A percentile compares a stretch with the other conserved stretches of the same genome.
phyloP scores from a whole-genome alignment of 2,797 vertebrate species.

The Pseudochromis fuscus region DNA sequence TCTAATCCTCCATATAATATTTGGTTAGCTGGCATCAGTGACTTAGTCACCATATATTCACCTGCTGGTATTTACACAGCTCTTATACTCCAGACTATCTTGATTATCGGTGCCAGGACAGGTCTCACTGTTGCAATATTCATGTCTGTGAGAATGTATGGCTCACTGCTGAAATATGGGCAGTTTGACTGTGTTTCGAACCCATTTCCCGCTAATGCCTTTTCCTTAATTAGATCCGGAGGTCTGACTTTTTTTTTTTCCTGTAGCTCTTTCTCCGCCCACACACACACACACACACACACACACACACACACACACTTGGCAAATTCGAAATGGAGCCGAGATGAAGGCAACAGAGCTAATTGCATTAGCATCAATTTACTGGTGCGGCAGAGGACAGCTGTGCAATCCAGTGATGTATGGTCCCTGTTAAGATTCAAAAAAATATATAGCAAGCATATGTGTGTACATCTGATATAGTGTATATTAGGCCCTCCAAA shows the following conservation, averaged over 20 bases:
- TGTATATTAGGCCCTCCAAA: constrained; percentile 46
- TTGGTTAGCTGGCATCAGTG: constrained; percentile 29
- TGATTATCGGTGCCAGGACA: constrained; percentile 59
- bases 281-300: constrained; percentile 18
- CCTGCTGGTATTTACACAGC: constrained; percentile 54
- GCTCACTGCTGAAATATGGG: constrained; percentile 69
- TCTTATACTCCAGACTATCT: constrained; percentile 48
- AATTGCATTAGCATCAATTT: constrained; percentile 86
- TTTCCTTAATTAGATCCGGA: constrained; percentile 79
- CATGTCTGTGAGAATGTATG: constrained; percentile 67
- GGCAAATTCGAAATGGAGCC: constrained; percentile 62
- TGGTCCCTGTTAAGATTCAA: constrained; percentile 35
- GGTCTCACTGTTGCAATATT: constrained; percentile 70
- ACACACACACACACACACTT: constrained; percentile 18
- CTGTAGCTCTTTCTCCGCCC: constrained; percentile 33
- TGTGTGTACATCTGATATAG: constrained; percentile 27
- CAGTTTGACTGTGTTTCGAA: constrained; percentile 70
- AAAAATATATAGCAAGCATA: constrained; percentile 28
- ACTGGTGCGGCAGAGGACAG: constrained; percentile 77
- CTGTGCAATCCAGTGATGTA: constrained; percentile 70
- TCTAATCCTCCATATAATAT: constrained; percentile 35
- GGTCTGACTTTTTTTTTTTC: constrained; percentile 65
- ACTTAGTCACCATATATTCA: constrained; percentile 50
- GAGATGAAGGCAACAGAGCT: constrained; percentile 78
- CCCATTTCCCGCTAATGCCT: constrained; percentile 73